phyloP scores from a whole-genome alignment of 1,140 invertebrate species.

The Augochlora pura region DNA sequence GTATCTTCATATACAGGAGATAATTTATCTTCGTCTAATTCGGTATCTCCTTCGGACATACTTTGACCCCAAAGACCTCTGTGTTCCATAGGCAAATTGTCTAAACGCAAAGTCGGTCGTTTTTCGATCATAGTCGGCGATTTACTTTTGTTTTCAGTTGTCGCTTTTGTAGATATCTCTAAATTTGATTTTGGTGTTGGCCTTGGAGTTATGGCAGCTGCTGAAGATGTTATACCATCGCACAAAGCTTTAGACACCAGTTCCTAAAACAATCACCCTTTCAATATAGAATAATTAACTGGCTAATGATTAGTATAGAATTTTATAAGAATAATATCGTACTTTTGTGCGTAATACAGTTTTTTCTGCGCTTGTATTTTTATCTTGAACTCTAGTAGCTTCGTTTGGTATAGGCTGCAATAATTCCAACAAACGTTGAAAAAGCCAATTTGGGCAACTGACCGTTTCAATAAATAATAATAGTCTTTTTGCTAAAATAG shows the following conservation, averaged over 20 bases:
- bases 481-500: slow-evolving; percentile 83
- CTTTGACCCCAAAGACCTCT: slow-evolving; percentile 73
- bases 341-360: slow-evolving; percentile 22
- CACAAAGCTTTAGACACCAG: slow-evolving; percentile 67
- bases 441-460: slow-evolving; percentile 69
- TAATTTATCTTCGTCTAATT: slow-evolving; percentile 71
- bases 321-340: background rate
- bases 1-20: slow-evolving; percentile 86
- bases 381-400: slow-evolving; percentile 10
- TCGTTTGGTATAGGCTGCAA: slow-evolving; percentile 48
- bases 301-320: background rate
- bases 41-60: slow-evolving; percentile 65
- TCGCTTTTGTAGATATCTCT: slow-evolving; percentile 28
- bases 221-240: slow-evolving; percentile 71
- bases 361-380: slow-evolving; percentile 12
- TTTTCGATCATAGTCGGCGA: slow-evolving; percentile 32
- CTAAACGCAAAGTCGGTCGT: slow-evolving; percentile 63
- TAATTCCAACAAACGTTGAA: slow-evolving; percentile 60
- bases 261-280: slow-evolving; percentile 44
- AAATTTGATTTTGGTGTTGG: slow-evolving; percentile 63
- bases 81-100: slow-evolving; percentile 67
- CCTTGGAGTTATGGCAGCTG: slow-evolving; percentile 71
- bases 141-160: slow-evolving; percentile 22
- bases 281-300: background rate
- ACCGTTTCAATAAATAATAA: slow-evolving; percentile 70